Conservation (phyloP, 2,888 invertebrate genomes). For the Rhingia rostrata region DNA sequence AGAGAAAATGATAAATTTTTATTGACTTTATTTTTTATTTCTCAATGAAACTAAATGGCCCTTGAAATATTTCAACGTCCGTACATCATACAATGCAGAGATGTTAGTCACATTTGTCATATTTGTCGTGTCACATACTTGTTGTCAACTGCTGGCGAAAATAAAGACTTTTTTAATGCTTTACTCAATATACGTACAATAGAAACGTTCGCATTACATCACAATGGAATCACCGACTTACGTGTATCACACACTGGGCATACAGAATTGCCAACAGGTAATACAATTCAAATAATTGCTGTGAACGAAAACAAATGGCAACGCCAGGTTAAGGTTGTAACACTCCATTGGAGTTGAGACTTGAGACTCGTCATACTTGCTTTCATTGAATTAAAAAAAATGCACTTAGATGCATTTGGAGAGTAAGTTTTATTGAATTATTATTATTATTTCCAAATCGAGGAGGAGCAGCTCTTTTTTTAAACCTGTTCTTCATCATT, state of each 20-base stretch:
- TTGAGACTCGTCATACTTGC: too few relatives aligned
- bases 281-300: slow-evolving; percentile 16
- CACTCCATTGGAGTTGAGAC: too few relatives aligned
- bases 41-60: slow-evolving; percentile 35
- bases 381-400: not conserved
- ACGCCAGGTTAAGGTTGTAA: slow-evolving; percentile 30
- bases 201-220: slow-evolving; percentile 19
- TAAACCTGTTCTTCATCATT: slow-evolving; percentile 45
- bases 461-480: slow-evolving; percentile 17
- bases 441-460: slow-evolving; percentile 31
- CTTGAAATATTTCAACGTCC: slow-evolving; percentile 49
- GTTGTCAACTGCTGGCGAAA: not conserved
- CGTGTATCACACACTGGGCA: slow-evolving; percentile 3
- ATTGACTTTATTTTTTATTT: slow-evolving; percentile 22
- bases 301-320: not conserved
- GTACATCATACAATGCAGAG: slow-evolving; percentile 21
- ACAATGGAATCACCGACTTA: not conserved
- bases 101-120: slow-evolving; percentile 38
- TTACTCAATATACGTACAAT: slow-evolving; percentile 17
- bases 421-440: not conserved
- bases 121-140: not conserved
- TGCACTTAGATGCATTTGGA: slow-evolving; percentile 7
- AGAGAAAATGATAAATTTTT: not conserved
- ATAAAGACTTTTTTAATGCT: not conserved
- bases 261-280: slow-evolving; percentile 28